Percentiles rank a stretch among this genome's conserved stretches.
These are phyloP conservation scores for Octodon degus DNA, from an alignment of 2,113 vertebrate genomes.

Conservation along the genomic window DNA sequence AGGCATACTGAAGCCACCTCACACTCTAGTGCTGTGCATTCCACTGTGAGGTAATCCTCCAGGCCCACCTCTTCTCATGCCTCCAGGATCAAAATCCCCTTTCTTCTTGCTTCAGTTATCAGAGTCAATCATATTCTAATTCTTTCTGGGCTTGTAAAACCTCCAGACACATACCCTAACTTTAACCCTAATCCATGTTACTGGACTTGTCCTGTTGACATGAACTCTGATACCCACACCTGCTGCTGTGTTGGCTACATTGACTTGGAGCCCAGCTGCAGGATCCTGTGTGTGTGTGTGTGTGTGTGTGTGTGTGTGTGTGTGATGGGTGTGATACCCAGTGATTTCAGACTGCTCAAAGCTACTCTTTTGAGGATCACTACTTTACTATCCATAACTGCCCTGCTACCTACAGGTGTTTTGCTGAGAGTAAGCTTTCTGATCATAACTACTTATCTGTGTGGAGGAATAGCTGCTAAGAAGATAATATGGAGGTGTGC, in stretches of 20 bases:
- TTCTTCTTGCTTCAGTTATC: conserved; percentile 91
- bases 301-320: background rate
- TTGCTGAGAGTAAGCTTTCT: background rate
- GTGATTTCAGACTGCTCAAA: background rate
- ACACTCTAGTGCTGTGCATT: conserved; percentile 99
- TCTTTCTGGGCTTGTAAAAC: conserved; percentile 88
- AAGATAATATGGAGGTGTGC: background rate
- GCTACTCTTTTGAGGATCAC: background rate
- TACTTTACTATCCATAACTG: background rate
- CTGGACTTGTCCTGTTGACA: background rate
- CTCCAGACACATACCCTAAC: conserved; percentile 87
- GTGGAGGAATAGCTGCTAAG: background rate
- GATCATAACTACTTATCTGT: background rate
- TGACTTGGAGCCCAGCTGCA: background rate
- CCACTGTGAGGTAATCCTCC: conserved; percentile 93
- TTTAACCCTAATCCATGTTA: conserved; percentile 69
- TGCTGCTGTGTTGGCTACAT: background rate
- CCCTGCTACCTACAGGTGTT: background rate
- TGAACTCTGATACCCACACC: background rate
- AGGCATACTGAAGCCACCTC: conserved; percentile 99
- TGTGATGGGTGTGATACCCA: background rate
- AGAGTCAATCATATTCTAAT: conserved; percentile 86
- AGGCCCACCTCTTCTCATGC: conserved; percentile 95
- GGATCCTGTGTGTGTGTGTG: background rate
- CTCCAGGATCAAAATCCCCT: conserved; percentile 94